Evolutionary conservation across 2,888 invertebrate genomes (phyloP).

Genomic region (Hartigia nigra): DNA sequence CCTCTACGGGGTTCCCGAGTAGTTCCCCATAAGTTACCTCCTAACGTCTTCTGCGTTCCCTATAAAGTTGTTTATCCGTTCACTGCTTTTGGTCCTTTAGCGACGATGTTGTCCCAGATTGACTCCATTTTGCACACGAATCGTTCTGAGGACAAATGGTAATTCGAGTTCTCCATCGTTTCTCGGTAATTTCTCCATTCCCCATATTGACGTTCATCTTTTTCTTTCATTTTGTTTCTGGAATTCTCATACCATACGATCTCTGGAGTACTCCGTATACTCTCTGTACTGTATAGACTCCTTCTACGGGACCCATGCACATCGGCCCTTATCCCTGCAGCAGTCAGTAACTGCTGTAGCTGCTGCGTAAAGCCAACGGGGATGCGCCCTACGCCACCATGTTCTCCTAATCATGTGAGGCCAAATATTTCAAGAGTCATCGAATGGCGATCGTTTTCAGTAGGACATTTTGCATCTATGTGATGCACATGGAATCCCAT

Average conservation of each 20-base stretch:
- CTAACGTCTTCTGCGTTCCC: conserved; percentile 45
- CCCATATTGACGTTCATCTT: neutral
- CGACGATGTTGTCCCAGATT: conserved; percentile 13
- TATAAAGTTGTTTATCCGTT: conserved; percentile 55
- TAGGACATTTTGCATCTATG: neutral
- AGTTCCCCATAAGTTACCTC: conserved; percentile 34
- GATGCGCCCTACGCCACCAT: conserved; percentile 25
- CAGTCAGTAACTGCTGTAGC: neutral
- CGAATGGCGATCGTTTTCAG: conserved; percentile 19
- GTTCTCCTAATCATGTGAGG: conserved; percentile 56
- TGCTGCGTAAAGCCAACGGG: neutral
- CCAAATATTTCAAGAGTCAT: conserved; percentile 40
- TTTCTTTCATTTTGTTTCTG: neutral
- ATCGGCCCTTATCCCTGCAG: neutral
- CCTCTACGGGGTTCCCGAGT: neutral
- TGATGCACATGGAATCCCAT: neutral
- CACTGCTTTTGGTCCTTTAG: conserved; percentile 50
- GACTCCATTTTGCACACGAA: neutral
- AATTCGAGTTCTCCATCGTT: neutral
- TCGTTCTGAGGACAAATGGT: neutral
- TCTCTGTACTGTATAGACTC: neutral
- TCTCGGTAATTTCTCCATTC: neutral
- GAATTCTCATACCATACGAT: neutral
- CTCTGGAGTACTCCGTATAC: neutral
- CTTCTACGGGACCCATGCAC: neutral